A percentile compares a stretch with the other conserved stretches of the same genome.
phyloP scores from a whole-genome alignment of 2,888 invertebrate genomes.

The Acanthosoma haemorrhoidale region DNA sequence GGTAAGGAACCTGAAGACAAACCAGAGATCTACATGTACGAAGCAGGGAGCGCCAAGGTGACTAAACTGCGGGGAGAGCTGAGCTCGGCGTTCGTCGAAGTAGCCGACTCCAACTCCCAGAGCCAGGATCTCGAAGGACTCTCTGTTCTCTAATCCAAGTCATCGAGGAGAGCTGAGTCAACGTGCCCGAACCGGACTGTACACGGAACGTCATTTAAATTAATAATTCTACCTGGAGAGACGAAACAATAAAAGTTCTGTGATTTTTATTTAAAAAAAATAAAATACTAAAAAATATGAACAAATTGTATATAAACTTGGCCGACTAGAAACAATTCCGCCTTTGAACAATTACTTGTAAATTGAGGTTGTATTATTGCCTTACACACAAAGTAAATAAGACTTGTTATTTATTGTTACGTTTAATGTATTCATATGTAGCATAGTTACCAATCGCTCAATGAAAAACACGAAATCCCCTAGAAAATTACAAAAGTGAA shows the following conservation, averaged over 20 bases:
- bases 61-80: slow-evolving; percentile 75
- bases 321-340: neutral
- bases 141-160: slow-evolving; percentile 33
- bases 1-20: slow-evolving; percentile 44
- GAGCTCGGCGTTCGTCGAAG: slow-evolving; percentile 77
- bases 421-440: slow-evolving; percentile 4
- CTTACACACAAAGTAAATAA: slow-evolving; percentile 9
- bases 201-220: no score
- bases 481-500: neutral
- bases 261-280: neutral
- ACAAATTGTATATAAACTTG: neutral
- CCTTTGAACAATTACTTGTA: neutral
- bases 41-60: slow-evolving; percentile 65
- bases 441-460: slow-evolving; percentile 9
- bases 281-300: neutral
- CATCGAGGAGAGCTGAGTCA: no score
- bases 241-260: no score
- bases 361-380: no score
- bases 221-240: no score
- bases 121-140: slow-evolving; percentile 52
- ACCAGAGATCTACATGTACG: slow-evolving; percentile 83
- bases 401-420: slow-evolving; percentile 3
- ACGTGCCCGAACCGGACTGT: no score
- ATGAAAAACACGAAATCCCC: neutral
- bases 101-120: slow-evolving; percentile 76